Conservation (phyloP, 2,888 invertebrate species). For the Papilio gigon region DNA sequence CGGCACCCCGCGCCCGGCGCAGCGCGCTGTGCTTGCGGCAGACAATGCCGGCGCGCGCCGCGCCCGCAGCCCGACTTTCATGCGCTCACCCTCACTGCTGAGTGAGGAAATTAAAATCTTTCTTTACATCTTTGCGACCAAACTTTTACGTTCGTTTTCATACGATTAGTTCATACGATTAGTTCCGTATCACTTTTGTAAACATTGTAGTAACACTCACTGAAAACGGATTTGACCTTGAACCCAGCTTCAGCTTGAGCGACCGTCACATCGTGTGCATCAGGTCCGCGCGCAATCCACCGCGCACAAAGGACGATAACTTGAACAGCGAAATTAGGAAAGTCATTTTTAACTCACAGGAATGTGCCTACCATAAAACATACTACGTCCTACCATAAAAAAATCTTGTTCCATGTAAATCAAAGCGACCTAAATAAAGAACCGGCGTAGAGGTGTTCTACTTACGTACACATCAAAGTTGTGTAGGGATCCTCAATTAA, state of each 20-base stretch:
- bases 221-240: neutral
- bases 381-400: too few relatives aligned
- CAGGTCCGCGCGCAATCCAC: neutral
- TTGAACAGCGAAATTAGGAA: neutral
- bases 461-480: conserved; percentile 34
- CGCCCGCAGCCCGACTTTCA: conserved; percentile 5
- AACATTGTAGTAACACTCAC: neutral
- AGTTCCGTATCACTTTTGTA: neutral
- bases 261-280: neutral
- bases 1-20: neutral
- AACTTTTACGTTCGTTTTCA: neutral
- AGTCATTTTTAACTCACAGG: neutral
- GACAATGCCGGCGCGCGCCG: neutral
- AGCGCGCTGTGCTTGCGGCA: neutral
- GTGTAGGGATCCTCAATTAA: conserved; percentile 48
- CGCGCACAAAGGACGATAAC: neutral
- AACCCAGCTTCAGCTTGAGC: neutral
- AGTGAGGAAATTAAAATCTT: conserved; percentile 14
- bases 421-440: neutral
- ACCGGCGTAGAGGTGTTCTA: conserved; percentile 4
- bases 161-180: neutral
- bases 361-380: neutral
- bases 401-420: too few relatives aligned
- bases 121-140: conserved; percentile 4
- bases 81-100: neutral